Evolutionary conservation across 2,888 invertebrate species (phyloP).

Genomic region (Polylopha cassiicola): DNA sequence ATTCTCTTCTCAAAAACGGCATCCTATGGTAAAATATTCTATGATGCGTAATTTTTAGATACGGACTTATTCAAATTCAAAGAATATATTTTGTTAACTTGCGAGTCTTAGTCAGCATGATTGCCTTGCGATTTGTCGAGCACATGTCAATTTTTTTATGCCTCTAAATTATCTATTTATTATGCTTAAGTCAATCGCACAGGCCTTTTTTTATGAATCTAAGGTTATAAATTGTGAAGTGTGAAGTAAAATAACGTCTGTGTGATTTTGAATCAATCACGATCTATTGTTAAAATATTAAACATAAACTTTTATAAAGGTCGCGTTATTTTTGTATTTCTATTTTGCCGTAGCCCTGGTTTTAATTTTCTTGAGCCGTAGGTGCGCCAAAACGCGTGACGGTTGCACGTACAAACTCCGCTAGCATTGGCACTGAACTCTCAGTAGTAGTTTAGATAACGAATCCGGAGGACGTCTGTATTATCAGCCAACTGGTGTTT

Average conservation of each 20-base stretch:
- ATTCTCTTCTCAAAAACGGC: constrained; percentile 48
- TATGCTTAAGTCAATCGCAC: not conserved
- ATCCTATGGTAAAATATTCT: constrained; percentile 47
- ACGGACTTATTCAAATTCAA: too few species aligned
- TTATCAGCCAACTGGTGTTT: constrained; percentile 28
- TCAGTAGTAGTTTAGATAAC: constrained; percentile 68
- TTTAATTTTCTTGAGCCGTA: constrained; percentile 59
- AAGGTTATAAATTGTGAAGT: too few species aligned
- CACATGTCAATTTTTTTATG: constrained; percentile 5
- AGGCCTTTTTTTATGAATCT: too few species aligned
- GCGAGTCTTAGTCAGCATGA: constrained; percentile 6
- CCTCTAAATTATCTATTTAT: constrained; percentile 2
- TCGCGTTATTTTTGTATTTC: constrained; percentile 57
- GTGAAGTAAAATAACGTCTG: too few species aligned
- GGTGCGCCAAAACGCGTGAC: constrained; percentile 73
- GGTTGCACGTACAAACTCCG: constrained; percentile 57
- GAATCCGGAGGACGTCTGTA: constrained; percentile 48
- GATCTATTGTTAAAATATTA: constrained; percentile 40
- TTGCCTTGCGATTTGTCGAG: constrained; percentile 1
- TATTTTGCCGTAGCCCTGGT: constrained; percentile 63
- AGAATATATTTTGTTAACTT: constrained; percentile 8
- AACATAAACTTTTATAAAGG: constrained; percentile 42
- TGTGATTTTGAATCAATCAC: constrained; percentile 22
- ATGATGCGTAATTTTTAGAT: constrained; percentile 17
- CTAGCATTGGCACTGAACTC: constrained; percentile 73